Evolutionary conservation across 2,113 vertebrate genomes (phyloP), one percentile per base, ranked within the genome.

Genomic region (Sebastes fasciatus): DNA sequence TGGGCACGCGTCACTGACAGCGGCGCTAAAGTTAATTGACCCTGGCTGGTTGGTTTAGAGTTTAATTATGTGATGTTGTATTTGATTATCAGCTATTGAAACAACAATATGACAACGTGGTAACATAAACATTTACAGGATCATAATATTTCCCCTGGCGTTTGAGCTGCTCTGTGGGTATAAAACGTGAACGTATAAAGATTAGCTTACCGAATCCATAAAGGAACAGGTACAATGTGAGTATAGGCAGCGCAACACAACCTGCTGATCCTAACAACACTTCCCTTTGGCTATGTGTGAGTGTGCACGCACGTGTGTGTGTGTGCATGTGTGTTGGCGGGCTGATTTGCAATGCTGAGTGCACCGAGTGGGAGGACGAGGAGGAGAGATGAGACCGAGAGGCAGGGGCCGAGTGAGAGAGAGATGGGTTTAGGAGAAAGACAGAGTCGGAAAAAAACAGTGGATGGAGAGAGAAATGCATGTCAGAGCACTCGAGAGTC

Each of bases 321-420:
- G 67, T 16, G 72, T 57, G 83, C 10, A n/a, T 63, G 84, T 79
- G 89, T 89, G 91, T 92, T 87, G 86, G 91, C 58, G 92, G 90
- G 49, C 76, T 91, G 92, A 88, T 94, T 94, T 94, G 93, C 90
- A 91, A 91, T 90, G 84, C 92, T 90, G 90, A 94, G 92, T 91
- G 91, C 89, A 87, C 74, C 1, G 86, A 90, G 93, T 93, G 89
- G 93, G 93, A 82, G 89, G 92, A 91, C 65, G 92, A 93, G 89
- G 93, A 91, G 92, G 91, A 92, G 85, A 89, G 89, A 88, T 77
- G 91, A 89, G 89, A 74, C 87, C 62, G 76, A 92, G 91, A 93
- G 88, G 91, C 86, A 88, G 85, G 74, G 81, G 83, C 80, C 79
- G 89, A 83, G 83, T 42, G 81, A 88, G 71, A 62, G 70, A 84